These are phyloP conservation scores for Hozukius guyotensis DNA, from an alignment of 2,797 vertebrate genomes.

Conservation along the genomic window DNA sequence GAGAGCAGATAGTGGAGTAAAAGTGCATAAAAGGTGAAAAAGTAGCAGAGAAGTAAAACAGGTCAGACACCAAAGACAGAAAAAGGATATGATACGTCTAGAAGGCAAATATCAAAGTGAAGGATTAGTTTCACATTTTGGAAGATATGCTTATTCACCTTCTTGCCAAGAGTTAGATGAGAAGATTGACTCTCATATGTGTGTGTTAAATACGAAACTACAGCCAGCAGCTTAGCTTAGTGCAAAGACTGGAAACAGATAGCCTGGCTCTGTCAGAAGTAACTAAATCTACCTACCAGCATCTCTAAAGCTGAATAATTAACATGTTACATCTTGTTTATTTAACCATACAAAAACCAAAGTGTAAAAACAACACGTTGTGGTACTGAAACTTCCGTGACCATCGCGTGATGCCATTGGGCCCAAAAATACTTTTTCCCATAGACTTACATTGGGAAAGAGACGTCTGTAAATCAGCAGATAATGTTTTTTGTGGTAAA, in stretches of 20 bases:
- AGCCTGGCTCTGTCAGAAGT: not conserved
- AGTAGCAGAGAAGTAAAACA: not conserved
- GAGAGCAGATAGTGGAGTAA: constrained; percentile 22
- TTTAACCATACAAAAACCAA: not conserved
- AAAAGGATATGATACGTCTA: not conserved
- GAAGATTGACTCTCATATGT: not conserved
- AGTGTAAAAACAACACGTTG: not conserved
- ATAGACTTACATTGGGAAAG: too few species aligned
- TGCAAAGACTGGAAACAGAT: not conserved
- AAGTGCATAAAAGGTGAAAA: constrained; percentile 36
- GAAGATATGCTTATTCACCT: not conserved
- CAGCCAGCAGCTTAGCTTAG: not conserved
- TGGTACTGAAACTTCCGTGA: not conserved
- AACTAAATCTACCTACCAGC: not conserved
- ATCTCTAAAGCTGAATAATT: not conserved
- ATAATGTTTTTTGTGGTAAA: too few species aligned
- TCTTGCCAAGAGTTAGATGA: not conserved
- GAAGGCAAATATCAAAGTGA: not conserved
- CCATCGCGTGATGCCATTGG: too few species aligned
- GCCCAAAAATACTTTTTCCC: too few species aligned
- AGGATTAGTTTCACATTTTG: not conserved
- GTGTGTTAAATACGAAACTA: not conserved
- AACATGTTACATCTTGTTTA: not conserved
- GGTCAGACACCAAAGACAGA: constrained; percentile 1
- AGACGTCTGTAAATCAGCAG: too few species aligned